phyloP scores from a whole-genome alignment of 2,888 invertebrate genomes.

The Epistrophe eligans region DNA sequence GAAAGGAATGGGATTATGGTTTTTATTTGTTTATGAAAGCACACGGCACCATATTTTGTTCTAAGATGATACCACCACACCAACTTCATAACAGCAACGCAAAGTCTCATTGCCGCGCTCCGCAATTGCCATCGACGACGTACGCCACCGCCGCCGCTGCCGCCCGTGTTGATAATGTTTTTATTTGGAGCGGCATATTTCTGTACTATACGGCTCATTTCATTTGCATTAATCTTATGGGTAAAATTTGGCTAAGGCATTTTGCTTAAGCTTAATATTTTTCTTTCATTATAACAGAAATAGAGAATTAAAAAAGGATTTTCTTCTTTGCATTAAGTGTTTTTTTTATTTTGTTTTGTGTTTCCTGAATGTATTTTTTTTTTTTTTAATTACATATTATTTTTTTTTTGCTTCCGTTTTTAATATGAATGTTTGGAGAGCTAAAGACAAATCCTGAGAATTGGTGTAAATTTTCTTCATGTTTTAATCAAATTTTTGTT shows the following conservation, averaged over 20 bases:
- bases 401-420: not conserved
- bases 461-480: not conserved
- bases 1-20: not conserved
- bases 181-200: conserved; percentile 34
- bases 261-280: conserved; percentile 24
- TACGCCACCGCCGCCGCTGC: not conserved
- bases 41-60: not conserved
- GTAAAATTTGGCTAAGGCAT: conserved; percentile 12
- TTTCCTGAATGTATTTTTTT: conserved; percentile 10
- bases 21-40: conserved; percentile 36
- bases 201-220: conserved; percentile 34
- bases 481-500: not conserved
- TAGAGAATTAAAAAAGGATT: conserved; percentile 11
- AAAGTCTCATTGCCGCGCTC: too few species aligned
- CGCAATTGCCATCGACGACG: too few species aligned
- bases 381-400: conserved; percentile 8
- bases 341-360: not conserved
- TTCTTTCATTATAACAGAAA: conserved; percentile 30
- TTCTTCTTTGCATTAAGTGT: not conserved
- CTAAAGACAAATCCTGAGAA: conserved; percentile 8
- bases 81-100: too few species aligned
- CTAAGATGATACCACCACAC: not conserved
- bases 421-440: conserved; percentile 10
- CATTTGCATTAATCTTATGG: conserved; percentile 53
- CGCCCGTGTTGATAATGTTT: conserved; percentile 51